Base-by-base conservation (phyloP, 2,113 vertebrate genomes). In the Pomatorhinus ruficollis region DNA sequence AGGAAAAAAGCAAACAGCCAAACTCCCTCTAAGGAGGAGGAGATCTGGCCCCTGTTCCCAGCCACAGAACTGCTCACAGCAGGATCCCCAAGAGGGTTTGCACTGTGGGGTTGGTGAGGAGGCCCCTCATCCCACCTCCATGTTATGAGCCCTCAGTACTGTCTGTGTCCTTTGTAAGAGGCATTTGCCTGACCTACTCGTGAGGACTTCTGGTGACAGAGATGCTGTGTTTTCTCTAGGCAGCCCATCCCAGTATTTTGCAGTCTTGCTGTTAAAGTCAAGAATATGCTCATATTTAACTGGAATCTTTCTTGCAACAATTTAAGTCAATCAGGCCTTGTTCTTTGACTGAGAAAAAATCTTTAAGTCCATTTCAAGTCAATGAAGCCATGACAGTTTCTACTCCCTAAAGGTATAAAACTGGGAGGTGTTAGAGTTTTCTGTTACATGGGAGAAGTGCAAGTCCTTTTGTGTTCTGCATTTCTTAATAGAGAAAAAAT, bases 91-190 rank as follows among this genome's bases (percentile, higher is more conserved):
- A 20, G 21, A 24, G 14, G 7, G 6, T 79, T 54, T 49, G 19
- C 21, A 35, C 45, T 13, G 0, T 20, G 35, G 11, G 5, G 10
- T 3, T 64, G 42, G 8, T 57, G 50, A 80, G 31, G 9, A 4
- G 6, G 3, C 2, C 20, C 8, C 14, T 7, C 9, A 13, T 53
- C 4, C 4, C 22, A 31, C 10, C 11, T 20, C 2, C 11, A 6
- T 2, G 1, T 33, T 65, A 45, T 16, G 21, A 28, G 5, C 40
- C 21, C 12, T 53, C 74, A 70, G 40, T 23, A 13, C 28, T 63
- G 8, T 11, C 45, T 42, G 12, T 39, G n/a, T 52, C 27, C 27
- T 84, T 78, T 9, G 2, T 68, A 37, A 25, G 18, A 72, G 68
- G 25, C 11, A 5, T 23, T 71, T 87, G 14, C 21, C 77, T 52